Evolutionary conservation across 2,113 vertebrate species (phyloP).

Genomic region (Galbula dea): DNA sequence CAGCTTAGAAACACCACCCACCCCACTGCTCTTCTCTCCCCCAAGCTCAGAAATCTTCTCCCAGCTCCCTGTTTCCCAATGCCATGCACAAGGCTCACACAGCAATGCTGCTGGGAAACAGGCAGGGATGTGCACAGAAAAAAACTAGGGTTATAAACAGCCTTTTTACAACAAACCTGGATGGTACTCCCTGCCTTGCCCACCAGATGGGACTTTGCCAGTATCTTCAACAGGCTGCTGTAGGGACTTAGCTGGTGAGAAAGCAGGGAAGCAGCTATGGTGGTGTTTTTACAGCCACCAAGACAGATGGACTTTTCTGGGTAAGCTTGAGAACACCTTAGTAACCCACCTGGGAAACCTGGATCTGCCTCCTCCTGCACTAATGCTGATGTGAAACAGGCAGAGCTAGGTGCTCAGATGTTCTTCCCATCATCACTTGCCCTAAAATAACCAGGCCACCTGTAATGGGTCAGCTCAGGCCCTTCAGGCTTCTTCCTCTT

Average conservation of each 20-base stretch:
- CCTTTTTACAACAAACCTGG: neutral
- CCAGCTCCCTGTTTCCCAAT: fast-evolving
- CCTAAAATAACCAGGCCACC: neutral
- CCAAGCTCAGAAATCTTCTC: neutral
- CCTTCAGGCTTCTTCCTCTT: neutral
- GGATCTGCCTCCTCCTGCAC: neutral
- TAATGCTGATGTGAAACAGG: neutral
- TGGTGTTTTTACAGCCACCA: fast-evolving
- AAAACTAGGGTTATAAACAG: neutral
- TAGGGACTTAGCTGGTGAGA: neutral
- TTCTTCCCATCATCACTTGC: neutral
- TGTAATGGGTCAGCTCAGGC: fast-evolving
- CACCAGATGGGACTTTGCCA: fast-evolving
- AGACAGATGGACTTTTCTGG: neutral
- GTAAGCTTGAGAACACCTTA: neutral
- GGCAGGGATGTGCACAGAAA: fast-evolving
- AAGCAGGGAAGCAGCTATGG: neutral
- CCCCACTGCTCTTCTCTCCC: neutral
- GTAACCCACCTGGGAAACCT: neutral
- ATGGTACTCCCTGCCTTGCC: neutral
- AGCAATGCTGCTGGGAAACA: neutral
- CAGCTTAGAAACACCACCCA: neutral
- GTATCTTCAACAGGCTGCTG: neutral
- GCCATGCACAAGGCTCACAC: fast-evolving
- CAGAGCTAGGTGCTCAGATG: neutral